A percentile compares a stretch with the other conserved stretches of the same genome.
Conservation (phyloP, 2,797 vertebrate species). For the Labeo calbasu region DNA sequence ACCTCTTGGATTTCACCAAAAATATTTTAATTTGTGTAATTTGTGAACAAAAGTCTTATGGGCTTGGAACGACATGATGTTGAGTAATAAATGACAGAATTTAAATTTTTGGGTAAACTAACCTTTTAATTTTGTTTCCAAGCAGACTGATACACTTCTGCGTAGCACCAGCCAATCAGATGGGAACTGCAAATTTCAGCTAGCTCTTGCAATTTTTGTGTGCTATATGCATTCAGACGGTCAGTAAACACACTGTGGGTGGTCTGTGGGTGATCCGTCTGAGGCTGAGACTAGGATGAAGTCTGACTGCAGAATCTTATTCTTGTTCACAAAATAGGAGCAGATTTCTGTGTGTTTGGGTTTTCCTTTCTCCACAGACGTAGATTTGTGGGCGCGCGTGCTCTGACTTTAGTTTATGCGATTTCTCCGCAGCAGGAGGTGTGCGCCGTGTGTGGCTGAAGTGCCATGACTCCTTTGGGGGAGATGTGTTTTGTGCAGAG, state of each 20-base stretch:
- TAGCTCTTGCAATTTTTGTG: neutral
- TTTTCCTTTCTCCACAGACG: neutral
- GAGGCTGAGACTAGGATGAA: slow-evolving; percentile 6
- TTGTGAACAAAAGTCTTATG: too few species aligned
- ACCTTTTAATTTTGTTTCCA: too few species aligned
- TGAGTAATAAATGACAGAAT: too few species aligned
- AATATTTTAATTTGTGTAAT: too few species aligned
- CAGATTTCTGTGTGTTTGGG: neutral
- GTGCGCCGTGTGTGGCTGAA: slow-evolving; percentile 6
- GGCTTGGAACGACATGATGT: too few species aligned
- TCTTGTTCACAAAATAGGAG: neutral
- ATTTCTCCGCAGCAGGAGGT: slow-evolving; percentile 16
- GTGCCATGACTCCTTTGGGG: slow-evolving; percentile 30
- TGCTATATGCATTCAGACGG: neutral
- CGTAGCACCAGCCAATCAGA: too few species aligned
- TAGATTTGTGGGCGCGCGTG: slow-evolving; percentile 10
- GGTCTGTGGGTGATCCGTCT: neutral
- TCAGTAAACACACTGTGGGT: slow-evolving; percentile 11
- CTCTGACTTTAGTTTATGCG: slow-evolving; percentile 27
- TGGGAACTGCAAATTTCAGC: neutral
- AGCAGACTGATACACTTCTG: neutral
- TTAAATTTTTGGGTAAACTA: too few species aligned
- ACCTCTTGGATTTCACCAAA: too few species aligned
- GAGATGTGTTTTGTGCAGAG: slow-evolving; percentile 25
- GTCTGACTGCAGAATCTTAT: neutral